Conservation (phyloP, 2,113 vertebrate species). For the Callocephalon fimbriatum region DNA sequence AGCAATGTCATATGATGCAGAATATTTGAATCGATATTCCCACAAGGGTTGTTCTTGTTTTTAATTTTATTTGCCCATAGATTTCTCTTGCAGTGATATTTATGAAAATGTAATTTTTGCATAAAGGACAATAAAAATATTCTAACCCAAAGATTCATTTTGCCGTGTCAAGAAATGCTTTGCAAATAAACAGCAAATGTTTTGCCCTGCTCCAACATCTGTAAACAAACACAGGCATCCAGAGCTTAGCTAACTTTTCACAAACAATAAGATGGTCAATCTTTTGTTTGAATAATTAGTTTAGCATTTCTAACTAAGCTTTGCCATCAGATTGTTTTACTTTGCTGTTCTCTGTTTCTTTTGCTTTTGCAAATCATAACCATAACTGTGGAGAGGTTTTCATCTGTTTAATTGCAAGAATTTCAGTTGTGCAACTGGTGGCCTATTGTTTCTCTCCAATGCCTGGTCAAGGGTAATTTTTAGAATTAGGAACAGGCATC, state of each 20-base stretch:
- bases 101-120: background rate
- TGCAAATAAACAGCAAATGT: conserved; percentile 7
- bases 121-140: background rate
- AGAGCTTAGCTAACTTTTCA: background rate
- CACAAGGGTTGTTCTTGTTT: background rate
- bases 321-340: background rate
- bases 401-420: conserved; percentile 29
- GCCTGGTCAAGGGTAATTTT: background rate
- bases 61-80: background rate
- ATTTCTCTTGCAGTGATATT: background rate
- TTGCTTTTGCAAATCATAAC: conserved; percentile 29
- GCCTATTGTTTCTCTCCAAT: conserved; percentile 15
- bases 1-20: background rate
- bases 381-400: background rate
- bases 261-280: background rate
- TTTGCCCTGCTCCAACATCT: background rate
- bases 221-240: background rate
- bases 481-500: background rate
- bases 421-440: background rate
- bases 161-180: background rate
- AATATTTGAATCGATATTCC: background rate
- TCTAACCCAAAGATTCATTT: background rate
- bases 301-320: background rate
- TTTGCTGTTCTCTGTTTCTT: conserved; percentile 2
- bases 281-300: conserved; percentile 11